phyloP scores from a whole-genome alignment of 1,140 invertebrate genomes.

The Archegozetes longisetosus region DNA sequence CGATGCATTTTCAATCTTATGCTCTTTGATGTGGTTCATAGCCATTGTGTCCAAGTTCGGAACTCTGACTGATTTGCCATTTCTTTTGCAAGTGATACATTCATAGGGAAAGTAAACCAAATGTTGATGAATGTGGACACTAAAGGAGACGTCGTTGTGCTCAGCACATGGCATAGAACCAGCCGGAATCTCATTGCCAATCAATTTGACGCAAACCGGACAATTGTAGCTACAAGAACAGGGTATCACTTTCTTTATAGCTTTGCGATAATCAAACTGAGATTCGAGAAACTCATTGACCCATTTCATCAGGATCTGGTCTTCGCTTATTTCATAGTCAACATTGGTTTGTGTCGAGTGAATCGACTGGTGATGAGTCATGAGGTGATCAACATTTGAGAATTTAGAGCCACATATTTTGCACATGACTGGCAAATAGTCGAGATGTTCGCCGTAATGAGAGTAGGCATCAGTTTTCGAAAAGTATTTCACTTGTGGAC shows the following conservation, averaged over 20 bases:
- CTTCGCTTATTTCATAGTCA: conserved; percentile 7
- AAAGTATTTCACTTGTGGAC: conserved; percentile 3
- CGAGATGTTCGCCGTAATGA: conserved; percentile 6
- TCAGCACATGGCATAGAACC: not conserved
- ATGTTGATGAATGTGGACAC: conserved; percentile 7
- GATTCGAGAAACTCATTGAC: conserved; percentile 10
- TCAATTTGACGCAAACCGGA: not conserved
- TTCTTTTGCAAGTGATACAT: conserved; percentile 5
- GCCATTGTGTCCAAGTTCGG: conserved; percentile 1
- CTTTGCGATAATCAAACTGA: not conserved
- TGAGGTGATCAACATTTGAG: conserved; percentile 1
- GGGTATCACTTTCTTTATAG: not conserved
- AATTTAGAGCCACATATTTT: not conserved
- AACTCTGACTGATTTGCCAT: not conserved
- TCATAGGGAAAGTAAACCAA: conserved; percentile 6
- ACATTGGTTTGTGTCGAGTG: not conserved
- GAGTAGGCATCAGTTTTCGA: conserved; percentile 8
- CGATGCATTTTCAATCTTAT: not conserved
- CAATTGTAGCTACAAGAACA: conserved; percentile 6
- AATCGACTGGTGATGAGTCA: not conserved
- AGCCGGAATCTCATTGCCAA: not conserved
- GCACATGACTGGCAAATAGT: conserved; percentile 6
- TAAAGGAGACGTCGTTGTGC: conserved; percentile 7
- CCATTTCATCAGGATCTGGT: conserved; percentile 8
- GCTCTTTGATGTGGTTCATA: conserved; percentile 3